Evolutionary conservation across 2,797 vertebrate species (phyloP).

Genomic region (Pseudochaenichthys georgianus): DNA sequence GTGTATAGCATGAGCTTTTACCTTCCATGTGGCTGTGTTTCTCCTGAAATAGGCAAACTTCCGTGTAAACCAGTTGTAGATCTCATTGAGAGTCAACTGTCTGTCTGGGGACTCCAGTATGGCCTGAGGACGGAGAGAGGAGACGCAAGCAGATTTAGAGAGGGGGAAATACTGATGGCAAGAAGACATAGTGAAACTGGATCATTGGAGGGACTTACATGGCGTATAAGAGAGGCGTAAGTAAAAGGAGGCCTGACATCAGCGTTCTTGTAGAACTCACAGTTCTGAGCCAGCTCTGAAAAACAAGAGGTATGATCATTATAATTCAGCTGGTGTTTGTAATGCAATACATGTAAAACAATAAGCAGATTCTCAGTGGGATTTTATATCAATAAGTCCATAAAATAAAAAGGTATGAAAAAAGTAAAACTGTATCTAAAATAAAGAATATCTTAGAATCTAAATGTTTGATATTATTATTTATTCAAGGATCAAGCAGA

Average conservation of each 20-base stretch:
- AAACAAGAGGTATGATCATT: neutral
- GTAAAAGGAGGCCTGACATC: constrained; percentile 98
- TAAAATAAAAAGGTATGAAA: neutral
- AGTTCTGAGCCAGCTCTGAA: constrained; percentile 98
- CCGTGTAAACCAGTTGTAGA: constrained; percentile 99
- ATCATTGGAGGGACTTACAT: constrained; percentile 85
- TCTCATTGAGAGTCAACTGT: constrained; percentile 98
- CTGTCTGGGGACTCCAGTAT: constrained; percentile 98
- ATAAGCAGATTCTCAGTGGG: neutral
- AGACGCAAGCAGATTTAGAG: constrained; percentile 37
- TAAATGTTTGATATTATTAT: neutral
- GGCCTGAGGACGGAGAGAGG: constrained; percentile 83
- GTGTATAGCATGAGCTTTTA: constrained; percentile 70
- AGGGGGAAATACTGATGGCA: constrained; percentile 2
- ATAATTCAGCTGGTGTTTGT: neutral
- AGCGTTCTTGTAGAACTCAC: constrained; percentile 99
- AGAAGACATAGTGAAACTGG: neutral
- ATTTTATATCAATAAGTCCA: neutral
- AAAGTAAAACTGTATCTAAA: neutral
- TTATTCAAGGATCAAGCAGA: neutral
- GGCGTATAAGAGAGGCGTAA: constrained; percentile 98
- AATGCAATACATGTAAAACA: neutral
- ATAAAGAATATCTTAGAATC: neutral
- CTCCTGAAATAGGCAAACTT: constrained; percentile 99
- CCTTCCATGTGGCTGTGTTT: constrained; percentile 99